Evolutionary conservation across 2,888 invertebrate genomes (phyloP), one percentile per base, ranked within the genome.

Genomic region (Clitarchus hookeri): DNA sequence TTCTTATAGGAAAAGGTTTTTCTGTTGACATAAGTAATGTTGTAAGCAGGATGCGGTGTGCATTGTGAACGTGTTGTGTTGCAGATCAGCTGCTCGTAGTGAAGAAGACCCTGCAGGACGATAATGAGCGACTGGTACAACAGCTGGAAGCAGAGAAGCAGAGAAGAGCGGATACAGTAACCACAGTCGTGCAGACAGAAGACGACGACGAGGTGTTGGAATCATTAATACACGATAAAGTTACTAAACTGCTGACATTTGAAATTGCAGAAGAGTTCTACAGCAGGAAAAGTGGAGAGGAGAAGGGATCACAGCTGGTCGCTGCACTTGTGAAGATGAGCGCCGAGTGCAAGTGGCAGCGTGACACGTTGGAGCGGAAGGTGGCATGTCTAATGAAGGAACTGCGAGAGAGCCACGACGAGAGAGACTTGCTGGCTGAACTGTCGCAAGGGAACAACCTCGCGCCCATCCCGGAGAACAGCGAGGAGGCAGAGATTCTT

Each of bases 261-360:
- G 88, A 88, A 44, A 85, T 88, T 6, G 87, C 88, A 16, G 78
- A 85, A 53, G 85, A 85, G 16, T 86, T 85, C 44, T 84, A 79
- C 26, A 83, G 26, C n/a, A 85, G 54, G 27, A 79, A 77, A 23
- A 78, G 48, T 2, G 79, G 6, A 16, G 79, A 84, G 11, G 86
- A 83, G 12, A 54, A 48, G 4, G 54, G 54, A 16, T 84, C 79
- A 25, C 84, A 26, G n/a, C 84, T 84, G 19, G 85, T 88, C 23
- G 85, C 85, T 48, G 85, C 84, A 16, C 26, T 88, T 3, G 87
- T 86, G 12, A 87, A 87, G 80, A 82, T 86, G 83, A 85, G 84
- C 26, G 78, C 85, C 9, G 88, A 88, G 54, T 85, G 82, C 27
- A 94, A 94, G 83, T 91, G 91, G 91, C 91, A 91, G 88, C 91